Evolutionary conservation across 64 coral and sea anemone genomes (phyloP), one percentile per base, ranked within the genome.

Genomic region (Porites australiensis): DNA sequence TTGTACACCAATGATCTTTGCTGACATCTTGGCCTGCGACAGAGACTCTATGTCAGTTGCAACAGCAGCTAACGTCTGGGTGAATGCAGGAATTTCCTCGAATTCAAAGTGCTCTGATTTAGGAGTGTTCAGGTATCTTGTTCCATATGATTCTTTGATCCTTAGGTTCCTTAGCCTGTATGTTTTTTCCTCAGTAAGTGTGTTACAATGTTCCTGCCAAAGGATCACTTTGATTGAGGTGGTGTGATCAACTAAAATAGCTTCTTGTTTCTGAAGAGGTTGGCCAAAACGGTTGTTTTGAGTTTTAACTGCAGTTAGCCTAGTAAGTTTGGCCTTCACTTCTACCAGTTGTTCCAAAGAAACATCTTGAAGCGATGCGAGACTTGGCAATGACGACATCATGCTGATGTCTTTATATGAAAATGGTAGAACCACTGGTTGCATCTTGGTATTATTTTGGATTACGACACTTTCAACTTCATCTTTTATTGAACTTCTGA

Each of bases 41-140:
- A 54, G 4, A 9, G 52, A 54, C 52, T 54, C 52, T 9, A 54
- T 9, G 9, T 54, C 52, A 5, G 52, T 54, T 4, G 52, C 52
- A 54, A 54, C 52, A 5, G 52, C 9, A 5, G 4, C 52, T 5
- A 54, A 9, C 9, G 52, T 54, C 9, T 54, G 52, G 4, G 9
- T 54, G 52, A 9, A 54, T 54, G 4, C 4, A 54, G 52, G 4
- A 54, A 54, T 54, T 54, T 54, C 52, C 52, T 54, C 52, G 9
- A 54, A 54, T n/a, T n/a, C n/a, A n/a, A n/a, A n/a, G n/a, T n/a
- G n/a, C 80, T 80, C 75, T 77, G 88, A 81, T 69, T 91, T 91
- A 82, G 89, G 48, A 16, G 50, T 74, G 65, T 91, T 83, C 4
- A 91, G 52, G 79, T 83, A 91, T 62, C 79, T 53, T 69, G 77